phyloP scores from a whole-genome alignment of 2,797 vertebrate species.

The Halcyon leucocephala region DNA sequence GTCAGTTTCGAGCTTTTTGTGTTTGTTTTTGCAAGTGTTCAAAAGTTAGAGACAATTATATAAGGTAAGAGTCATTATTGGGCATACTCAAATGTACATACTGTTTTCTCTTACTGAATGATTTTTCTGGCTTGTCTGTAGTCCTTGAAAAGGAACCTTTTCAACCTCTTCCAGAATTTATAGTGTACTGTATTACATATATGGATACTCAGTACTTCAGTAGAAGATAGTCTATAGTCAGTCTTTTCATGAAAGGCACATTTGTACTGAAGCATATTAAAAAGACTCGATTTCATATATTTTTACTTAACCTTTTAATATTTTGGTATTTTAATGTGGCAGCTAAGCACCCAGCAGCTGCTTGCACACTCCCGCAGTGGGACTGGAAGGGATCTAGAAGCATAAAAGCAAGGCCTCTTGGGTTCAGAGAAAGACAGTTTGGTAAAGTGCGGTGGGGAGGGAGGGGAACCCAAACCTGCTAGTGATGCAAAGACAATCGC shows the following conservation, averaged over 20 bases:
- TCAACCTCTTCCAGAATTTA: background rate
- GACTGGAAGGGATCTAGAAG: background rate
- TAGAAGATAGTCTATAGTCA: background rate
- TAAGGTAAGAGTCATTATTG: background rate
- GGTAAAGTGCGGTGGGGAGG: background rate
- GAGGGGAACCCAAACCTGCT: too few relatives aligned
- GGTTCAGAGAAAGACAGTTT: background rate
- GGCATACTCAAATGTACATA: background rate
- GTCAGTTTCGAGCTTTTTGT: background rate
- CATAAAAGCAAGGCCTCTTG: background rate
- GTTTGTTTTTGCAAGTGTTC: background rate
- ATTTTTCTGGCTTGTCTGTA: background rate
- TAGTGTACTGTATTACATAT: rapidly evolving
- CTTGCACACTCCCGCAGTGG: background rate
- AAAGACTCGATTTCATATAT: background rate
- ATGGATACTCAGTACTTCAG: background rate
- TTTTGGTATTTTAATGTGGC: background rate
- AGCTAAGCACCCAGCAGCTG: background rate
- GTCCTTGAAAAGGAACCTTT: background rate
- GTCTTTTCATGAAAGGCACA: background rate
- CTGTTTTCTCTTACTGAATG: background rate
- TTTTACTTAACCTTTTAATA: background rate
- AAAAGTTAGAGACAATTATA: background rate
- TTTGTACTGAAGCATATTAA: background rate
- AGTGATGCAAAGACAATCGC: background rate